Evolutionary conservation across 2,797 vertebrate genomes (phyloP), one percentile per base, ranked within the genome.

Genomic region (Urocyon cinereoargenteus): DNA sequence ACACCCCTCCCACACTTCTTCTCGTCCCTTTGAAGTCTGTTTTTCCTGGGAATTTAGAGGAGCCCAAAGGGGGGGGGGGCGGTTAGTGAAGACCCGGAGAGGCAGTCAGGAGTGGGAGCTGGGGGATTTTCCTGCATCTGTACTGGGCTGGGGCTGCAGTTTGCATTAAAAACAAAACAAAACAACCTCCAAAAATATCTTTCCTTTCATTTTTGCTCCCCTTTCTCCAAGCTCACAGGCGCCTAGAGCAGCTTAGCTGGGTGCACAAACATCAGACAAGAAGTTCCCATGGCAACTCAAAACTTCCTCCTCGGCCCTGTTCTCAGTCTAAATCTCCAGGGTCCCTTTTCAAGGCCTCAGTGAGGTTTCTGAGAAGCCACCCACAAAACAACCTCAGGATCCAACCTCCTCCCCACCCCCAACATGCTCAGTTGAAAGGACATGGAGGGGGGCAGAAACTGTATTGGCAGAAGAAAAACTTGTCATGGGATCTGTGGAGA

Each of bases 251-350:
- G 89, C 84, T 92, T 82, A 77, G 86, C 75, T 82, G 91, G 93
- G 81, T 51, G 34, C 34, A 66, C 22, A 94, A 95, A 96, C 86
- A 96, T 88, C 83, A 92, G 93, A 92, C 90, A 82, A 95, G 94
- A 93, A 62, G 97, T 99, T 98, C 97, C 98, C 98, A 98, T 98
- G 97, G 97, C 95, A 97, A 98, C 95, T 19, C 59, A 78, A 96
- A 97, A 97, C 97, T 98, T 98, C 91, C 96, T 94, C 62, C 75
- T 88, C n/a, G 82, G 97, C 98, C 94, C 28, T 51, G 75, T 59
- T 66, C 92, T 96, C 96, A 86, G 68, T 72, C n/a, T 89, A 57
- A 66, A 45, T 96, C 85, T 86, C 88, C 82, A 96, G 94, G 91
- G 83, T 66, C 91, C 28, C 64, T 14, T 88, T 81, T 90, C 84